Conservation (phyloP, 2,888 invertebrate species). For the Volucella inanis region DNA sequence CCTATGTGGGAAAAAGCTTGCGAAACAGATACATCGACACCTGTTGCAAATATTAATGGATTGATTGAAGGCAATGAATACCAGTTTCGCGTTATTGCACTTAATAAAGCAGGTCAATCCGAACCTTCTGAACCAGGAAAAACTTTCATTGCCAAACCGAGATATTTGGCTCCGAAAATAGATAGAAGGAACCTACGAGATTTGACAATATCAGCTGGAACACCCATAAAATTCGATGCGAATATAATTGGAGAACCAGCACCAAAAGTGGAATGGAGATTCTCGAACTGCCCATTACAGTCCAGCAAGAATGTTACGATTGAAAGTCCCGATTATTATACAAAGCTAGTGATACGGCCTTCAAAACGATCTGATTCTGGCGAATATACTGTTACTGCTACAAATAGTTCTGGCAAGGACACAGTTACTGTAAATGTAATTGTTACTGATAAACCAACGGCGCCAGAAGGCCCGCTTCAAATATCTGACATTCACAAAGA, state of each 20-base stretch:
- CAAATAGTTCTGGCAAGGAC: constrained; percentile 94
- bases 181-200: constrained; percentile 96
- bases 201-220: constrained; percentile 94
- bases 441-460: constrained; percentile 93
- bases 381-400: constrained; percentile 93
- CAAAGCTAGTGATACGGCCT: constrained; percentile 92
- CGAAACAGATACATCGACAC: constrained; percentile 90
- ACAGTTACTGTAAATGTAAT: constrained; percentile 91
- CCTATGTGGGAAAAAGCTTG: constrained; percentile 96
- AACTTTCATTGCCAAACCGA: constrained; percentile 92
- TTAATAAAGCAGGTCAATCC: constrained; percentile 97
- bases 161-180: constrained; percentile 97
- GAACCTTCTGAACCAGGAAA: constrained; percentile 95
- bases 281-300: constrained; percentile 90
- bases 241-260: constrained; percentile 97
- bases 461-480: constrained; percentile 95
- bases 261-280: constrained; percentile 96
- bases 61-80: constrained; percentile 98
- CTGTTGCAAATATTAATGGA: constrained; percentile 92
- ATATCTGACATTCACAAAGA: constrained; percentile 95
- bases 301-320: constrained; percentile 89
- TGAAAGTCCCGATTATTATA: constrained; percentile 93
- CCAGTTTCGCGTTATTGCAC: constrained; percentile 97
- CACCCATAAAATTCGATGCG: constrained; percentile 96
- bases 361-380: constrained; percentile 92